A percentile compares a stretch with the other conserved stretches of the same genome.
Conservation (phyloP, 2,113 vertebrate genomes). For the Lanius collurio region DNA sequence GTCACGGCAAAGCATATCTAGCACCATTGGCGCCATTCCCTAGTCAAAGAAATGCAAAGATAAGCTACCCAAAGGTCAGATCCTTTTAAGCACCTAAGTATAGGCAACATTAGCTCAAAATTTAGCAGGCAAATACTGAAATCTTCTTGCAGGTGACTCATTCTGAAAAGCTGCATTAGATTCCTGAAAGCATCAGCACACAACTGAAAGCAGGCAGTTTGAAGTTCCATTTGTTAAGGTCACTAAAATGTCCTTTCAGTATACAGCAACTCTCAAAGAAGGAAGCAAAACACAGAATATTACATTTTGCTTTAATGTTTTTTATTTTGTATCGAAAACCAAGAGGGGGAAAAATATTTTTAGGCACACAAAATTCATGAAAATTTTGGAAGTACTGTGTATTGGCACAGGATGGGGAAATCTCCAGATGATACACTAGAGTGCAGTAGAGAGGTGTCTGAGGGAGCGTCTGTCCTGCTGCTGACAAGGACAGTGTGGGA, state of each 20-base stretch:
- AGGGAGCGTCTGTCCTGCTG: not conserved
- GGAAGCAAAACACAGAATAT: not conserved
- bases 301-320: not conserved
- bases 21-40: not conserved
- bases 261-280: not conserved
- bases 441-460: not conserved
- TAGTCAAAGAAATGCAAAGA: not conserved
- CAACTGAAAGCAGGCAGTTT: not conserved
- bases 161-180: not conserved
- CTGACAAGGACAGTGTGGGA: not conserved
- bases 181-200: not conserved
- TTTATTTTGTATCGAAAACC: not conserved
- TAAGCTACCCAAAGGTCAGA: not conserved
- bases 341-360: rapidly evolving
- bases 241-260: not conserved
- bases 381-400: not conserved
- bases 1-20: not conserved
- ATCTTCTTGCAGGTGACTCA: not conserved
- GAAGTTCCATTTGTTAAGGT: not conserved
- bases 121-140: not conserved
- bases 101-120: not conserved
- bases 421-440: not conserved
- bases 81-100: not conserved
- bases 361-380: not conserved
- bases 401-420: not conserved